Evolutionary conservation across 2,888 invertebrate species (phyloP).

Genomic region (Steromphala cineraria): DNA sequence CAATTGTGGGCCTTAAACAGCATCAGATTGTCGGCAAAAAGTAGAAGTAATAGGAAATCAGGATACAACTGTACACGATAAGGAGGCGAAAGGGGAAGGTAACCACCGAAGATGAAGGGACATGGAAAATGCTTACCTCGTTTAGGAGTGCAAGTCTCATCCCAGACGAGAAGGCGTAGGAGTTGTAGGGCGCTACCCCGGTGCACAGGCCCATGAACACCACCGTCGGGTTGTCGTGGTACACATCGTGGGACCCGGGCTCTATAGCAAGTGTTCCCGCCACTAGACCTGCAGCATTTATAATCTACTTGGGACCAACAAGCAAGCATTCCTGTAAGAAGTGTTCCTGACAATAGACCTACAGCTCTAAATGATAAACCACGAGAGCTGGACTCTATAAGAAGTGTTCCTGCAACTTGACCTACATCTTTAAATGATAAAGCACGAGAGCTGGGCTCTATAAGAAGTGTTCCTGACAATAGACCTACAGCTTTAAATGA

Average conservation of each 20-base stretch:
- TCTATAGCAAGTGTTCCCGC: constrained; percentile 33
- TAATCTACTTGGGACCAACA: too few species aligned
- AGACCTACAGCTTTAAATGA: constrained; percentile 3
- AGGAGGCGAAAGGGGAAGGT: neutral
- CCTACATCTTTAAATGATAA: constrained; percentile 4
- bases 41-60: neutral
- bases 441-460: constrained; percentile 45
- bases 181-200: constrained; percentile 56
- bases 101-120: neutral
- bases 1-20: too few species aligned
- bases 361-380: too few species aligned
- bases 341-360: too few species aligned
- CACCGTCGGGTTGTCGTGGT: constrained; percentile 47
- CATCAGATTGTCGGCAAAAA: too few species aligned
- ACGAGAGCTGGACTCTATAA: too few species aligned
- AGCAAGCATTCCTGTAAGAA: too few species aligned
- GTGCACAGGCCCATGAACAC: constrained; percentile 54
- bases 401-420: too few species aligned
- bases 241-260: constrained; percentile 49
- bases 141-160: constrained; percentile 45
- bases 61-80: neutral
- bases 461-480: constrained; percentile 33
- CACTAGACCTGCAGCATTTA: constrained; percentile 17
- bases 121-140: constrained; percentile 29
- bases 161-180: constrained; percentile 59